Percentiles rank a stretch among this genome's conserved stretches.
Evolutionary conservation across 2,888 invertebrate species (phyloP).

Genomic region (Polydesmus complanatus): DNA sequence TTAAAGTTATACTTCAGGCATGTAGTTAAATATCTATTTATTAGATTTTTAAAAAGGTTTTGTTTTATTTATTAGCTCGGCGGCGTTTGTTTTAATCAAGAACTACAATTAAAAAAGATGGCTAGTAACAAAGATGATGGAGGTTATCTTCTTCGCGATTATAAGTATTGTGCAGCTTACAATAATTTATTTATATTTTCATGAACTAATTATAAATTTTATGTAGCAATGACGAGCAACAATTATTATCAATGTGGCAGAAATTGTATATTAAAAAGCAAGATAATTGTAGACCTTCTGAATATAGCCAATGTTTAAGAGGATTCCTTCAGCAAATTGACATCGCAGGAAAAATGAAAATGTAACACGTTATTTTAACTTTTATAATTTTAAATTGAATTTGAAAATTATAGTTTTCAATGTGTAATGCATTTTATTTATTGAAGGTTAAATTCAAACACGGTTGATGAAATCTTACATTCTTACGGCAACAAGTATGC

Average conservation of each 20-base stretch:
- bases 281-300: background rate
- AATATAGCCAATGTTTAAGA: background rate
- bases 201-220: background rate
- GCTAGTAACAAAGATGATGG: no score
- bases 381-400: no score
- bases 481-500: background rate
- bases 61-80: no score
- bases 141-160: no score
- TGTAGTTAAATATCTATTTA: no score
- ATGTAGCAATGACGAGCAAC: background rate
- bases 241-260: background rate
- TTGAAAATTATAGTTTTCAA: background rate
- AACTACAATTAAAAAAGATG: no score
- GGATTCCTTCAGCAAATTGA: background rate
- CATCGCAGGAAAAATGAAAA: background rate
- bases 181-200: no score
- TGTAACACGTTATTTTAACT: background rate
- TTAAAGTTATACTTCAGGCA: no score
- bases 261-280: background rate
- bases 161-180: no score
- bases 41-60: no score
- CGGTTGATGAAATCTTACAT: background rate
- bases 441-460: background rate
- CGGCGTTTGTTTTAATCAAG: no score
- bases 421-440: background rate